Evolutionary conservation across 1,140 invertebrate genomes (phyloP), one percentile per base, ranked within the genome.

Genomic region (Camponotus vicinus): DNA sequence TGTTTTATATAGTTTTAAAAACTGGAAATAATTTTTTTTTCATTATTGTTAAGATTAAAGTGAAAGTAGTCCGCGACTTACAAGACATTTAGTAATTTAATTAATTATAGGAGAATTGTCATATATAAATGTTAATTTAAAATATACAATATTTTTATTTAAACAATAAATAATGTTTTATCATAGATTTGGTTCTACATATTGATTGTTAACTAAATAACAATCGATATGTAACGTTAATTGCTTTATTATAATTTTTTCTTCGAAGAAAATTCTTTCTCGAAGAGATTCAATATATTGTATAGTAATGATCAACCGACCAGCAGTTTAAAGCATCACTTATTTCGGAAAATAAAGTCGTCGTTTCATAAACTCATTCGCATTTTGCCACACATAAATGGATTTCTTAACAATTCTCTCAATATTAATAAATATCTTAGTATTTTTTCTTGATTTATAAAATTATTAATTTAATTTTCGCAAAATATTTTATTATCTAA

Each of bases 81-180:
- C 11, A 9, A 8, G 8, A 45, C 9, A 45, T 45, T 45, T 52
- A 52, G 4, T 18, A 52, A 52, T 52, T 52, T 18, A 52, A 4
- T 0, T 52, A 52, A 52, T 18, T 52, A 18, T 13, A 52, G 15
- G 49, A 18, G 18, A 3, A 52, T 15, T 18, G 11, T 49, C 0
- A 49, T 52, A 52, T 52, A 52, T 4, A 52, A 5, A 52, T 52
- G 0, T 13, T 49, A 52, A 52, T 15, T 15, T 52, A 59, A 9
- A 21, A 59, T 21, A 7, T 59, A 21, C 55, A 59, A 52, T 75
- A 52, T 75, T 52, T 5, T 59, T 75, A 32, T 59, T 75, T 70
- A 11, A 45, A 0, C 21, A 27, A 70, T 70, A 70, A 70, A 70
- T 70, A 49, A 70, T 3, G 0, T 42, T 40, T 69, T 45, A 69